phyloP scores from a whole-genome alignment of 2,797 vertebrate genomes.

The Acrossocheilus wenchowensis region DNA sequence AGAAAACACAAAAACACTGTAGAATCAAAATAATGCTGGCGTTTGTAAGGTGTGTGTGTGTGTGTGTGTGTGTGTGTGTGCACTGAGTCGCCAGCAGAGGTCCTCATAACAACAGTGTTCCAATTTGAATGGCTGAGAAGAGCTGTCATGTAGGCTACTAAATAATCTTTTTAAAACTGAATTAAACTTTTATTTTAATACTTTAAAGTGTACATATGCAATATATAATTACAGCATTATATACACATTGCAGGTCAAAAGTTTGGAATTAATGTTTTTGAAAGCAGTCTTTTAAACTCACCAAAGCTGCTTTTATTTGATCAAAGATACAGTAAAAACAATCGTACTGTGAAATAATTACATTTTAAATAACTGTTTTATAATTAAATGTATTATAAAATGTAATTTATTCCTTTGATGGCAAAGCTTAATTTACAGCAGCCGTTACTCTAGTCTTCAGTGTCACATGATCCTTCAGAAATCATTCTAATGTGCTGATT shows the following conservation, averaged over 20 bases:
- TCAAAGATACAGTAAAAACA: neutral
- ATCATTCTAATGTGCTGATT: neutral
- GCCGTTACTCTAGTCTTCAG: neutral
- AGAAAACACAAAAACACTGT: neutral
- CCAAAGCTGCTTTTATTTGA: neutral
- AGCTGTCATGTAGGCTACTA: neutral
- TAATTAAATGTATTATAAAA: neutral
- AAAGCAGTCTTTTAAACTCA: neutral
- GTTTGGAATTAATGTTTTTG: neutral
- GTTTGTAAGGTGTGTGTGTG: conserved; percentile 8
- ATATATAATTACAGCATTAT: neutral
- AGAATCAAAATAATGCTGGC: neutral
- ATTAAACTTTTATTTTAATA: neutral
- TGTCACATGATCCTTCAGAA: neutral
- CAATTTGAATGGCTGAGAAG: neutral
- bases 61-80: conserved; percentile 49
- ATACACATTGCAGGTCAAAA: neutral
- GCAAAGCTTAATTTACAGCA: neutral
- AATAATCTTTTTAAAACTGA: neutral
- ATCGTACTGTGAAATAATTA: neutral
- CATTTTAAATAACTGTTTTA: neutral
- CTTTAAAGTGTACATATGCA: neutral
- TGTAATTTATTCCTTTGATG: neutral
- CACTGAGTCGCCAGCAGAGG: conserved; percentile 66
- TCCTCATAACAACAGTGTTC: conserved; percentile 57